Percentiles rank a stretch among this genome's conserved stretches.
These are phyloP conservation scores for Cheilinus undulatus DNA, from an alignment of 2,113 vertebrate genomes.

Conservation along the genomic window DNA sequence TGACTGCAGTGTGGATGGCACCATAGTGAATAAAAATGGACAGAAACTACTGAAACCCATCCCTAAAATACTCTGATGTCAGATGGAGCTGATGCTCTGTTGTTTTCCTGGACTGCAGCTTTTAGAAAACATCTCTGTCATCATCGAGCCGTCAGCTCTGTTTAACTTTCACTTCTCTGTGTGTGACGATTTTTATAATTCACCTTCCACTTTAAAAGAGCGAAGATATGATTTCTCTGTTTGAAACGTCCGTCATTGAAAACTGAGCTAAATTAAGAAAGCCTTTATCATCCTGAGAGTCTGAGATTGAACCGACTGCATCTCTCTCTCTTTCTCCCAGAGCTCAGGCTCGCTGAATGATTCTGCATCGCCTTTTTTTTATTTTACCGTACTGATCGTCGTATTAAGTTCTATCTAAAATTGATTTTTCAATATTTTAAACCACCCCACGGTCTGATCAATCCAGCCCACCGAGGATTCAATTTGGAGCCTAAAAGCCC, in stretches of 20 bases:
- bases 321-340: conserved; percentile 5
- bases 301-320: conserved; percentile 9
- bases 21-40: not conserved
- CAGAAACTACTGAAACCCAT: not conserved
- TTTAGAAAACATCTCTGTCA: not conserved
- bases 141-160: not conserved
- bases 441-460: conserved; percentile 40
- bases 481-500: conserved; percentile 45
- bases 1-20: no score
- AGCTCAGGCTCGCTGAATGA: conserved; percentile 9
- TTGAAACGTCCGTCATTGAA: conserved; percentile 21
- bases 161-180: not conserved
- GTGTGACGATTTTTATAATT: not conserved
- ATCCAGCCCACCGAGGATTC: conserved; percentile 27
- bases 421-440: conserved; percentile 46
- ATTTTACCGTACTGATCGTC: conserved; percentile 20
- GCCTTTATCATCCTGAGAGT: conserved; percentile 19
- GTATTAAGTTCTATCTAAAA: conserved; percentile 46
- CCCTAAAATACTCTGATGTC: not conserved
- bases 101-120: not conserved
- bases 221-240: conserved; percentile 9
- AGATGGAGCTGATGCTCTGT: not conserved
- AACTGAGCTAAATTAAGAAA: conserved; percentile 27
- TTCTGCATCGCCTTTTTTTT: conserved; percentile 7
- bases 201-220: conserved; percentile 11